Evolutionary conservation across 2,113 vertebrate species (phyloP).

Genomic region (Dromaius novaehollandiae): DNA sequence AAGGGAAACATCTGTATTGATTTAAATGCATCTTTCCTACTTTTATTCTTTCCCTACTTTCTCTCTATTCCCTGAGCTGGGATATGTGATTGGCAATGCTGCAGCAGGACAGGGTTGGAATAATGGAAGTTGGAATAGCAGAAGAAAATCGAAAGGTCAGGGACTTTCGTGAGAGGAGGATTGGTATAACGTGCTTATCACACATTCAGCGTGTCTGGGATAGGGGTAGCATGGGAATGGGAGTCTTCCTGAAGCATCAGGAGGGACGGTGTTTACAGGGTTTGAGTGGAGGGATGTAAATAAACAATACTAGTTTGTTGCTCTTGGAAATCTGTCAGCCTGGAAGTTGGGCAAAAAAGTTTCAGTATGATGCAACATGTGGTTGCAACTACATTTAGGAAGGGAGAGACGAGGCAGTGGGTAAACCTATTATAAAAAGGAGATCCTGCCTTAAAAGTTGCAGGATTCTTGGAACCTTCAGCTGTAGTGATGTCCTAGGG

Average conservation of each 20-base stretch:
- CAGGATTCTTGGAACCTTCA: background rate
- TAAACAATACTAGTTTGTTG: too few relatives aligned
- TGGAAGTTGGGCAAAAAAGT: background rate
- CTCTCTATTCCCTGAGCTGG: background rate
- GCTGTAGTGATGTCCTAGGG: background rate
- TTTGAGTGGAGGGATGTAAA: background rate
- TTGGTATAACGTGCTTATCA: accelerated
- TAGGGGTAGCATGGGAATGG: background rate
- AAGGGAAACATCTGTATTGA: background rate
- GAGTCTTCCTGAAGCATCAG: background rate
- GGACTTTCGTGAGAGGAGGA: background rate
- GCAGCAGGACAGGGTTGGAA: background rate
- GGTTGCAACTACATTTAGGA: accelerated
- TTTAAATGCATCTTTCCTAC: background rate
- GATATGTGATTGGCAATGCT: background rate
- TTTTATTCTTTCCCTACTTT: background rate
- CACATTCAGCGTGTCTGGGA: too few relatives aligned
- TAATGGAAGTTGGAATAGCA: background rate
- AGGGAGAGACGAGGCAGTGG: background rate
- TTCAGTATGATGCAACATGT: accelerated
- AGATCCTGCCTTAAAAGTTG: background rate
- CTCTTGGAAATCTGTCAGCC: background rate
- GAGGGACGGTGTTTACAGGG: background rate
- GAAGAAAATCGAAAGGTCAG: background rate
- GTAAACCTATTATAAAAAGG: background rate